A percentile compares a stretch with the other conserved stretches of the same genome.
Evolutionary conservation across 2,113 vertebrate genomes (phyloP).

Genomic region (Scopus umbretta): DNA sequence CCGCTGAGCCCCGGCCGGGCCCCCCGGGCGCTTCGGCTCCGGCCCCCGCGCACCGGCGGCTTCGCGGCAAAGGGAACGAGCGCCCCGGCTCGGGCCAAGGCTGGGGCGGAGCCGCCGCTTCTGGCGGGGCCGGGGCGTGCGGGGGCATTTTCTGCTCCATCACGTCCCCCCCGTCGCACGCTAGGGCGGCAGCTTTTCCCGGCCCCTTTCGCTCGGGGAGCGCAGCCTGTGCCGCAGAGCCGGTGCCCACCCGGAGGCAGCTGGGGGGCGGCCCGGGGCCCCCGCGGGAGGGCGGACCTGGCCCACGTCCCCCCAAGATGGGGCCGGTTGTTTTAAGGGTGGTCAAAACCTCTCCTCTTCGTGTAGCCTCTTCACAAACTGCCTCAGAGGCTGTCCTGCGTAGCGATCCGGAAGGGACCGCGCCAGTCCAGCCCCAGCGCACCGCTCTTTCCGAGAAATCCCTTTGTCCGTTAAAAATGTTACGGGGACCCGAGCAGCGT

Average conservation of each 20-base stretch:
- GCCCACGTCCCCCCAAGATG: rapidly evolving
- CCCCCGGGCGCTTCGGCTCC: no score
- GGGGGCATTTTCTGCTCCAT: not conserved
- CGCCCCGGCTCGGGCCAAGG: no score
- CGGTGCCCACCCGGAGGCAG: not conserved
- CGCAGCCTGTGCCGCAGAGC: rapidly evolving
- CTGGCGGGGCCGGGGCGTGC: not conserved
- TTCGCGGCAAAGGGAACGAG: rapidly evolving
- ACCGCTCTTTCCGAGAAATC: rapidly evolving
- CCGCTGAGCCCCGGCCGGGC: no score
- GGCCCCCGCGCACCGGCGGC: no score
- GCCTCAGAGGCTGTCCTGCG: not conserved
- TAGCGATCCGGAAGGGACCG: rapidly evolving
- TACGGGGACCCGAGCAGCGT: rapidly evolving
- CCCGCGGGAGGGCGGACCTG: not conserved
- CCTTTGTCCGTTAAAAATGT: not conserved
- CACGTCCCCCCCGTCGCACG: no score
- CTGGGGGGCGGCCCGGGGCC: rapidly evolving
- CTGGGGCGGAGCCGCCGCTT: no score
- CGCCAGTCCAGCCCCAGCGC: rapidly evolving
- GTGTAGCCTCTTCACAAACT: rapidly evolving
- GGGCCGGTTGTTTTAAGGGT: no score
- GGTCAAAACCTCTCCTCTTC: not conserved
- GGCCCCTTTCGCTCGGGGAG: rapidly evolving
- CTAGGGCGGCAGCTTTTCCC: rapidly evolving